These are phyloP conservation scores for Moxostoma hubbsi DNA, from an alignment of 2,797 vertebrate genomes.

Conservation along the genomic window DNA sequence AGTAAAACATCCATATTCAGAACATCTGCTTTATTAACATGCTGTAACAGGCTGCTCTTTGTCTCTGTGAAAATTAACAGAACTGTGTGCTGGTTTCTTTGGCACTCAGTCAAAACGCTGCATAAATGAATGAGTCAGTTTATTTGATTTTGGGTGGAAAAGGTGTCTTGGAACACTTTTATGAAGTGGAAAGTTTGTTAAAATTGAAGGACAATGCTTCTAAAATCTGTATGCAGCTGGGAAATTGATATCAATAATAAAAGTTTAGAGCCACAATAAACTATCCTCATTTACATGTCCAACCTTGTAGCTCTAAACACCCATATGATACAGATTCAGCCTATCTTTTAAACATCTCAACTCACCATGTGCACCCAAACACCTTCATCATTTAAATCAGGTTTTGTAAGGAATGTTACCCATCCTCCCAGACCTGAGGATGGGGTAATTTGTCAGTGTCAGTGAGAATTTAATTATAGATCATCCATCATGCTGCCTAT, in stretches of 20 bases:
- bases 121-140: no score
- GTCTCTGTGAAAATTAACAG: background rate
- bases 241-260: no score
- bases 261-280: background rate
- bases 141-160: no score
- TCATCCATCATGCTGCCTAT: background rate
- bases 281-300: background rate
- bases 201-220: no score
- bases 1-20: background rate
- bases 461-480: slow-evolving; percentile 20
- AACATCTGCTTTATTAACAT: background rate
- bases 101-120: background rate
- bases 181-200: no score
- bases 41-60: no score
- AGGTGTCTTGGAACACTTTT: no score
- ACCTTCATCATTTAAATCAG: background rate
- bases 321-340: background rate
- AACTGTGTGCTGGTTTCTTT: background rate
- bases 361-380: background rate
- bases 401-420: background rate
- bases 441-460: slow-evolving; percentile 2
- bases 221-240: no score
- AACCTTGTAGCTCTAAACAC: background rate
- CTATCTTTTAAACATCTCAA: background rate
- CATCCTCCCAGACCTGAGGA: background rate